These are phyloP conservation scores for Fregetta grallaria DNA, from an alignment of 2,113 vertebrate genomes.

Conservation along the genomic window DNA sequence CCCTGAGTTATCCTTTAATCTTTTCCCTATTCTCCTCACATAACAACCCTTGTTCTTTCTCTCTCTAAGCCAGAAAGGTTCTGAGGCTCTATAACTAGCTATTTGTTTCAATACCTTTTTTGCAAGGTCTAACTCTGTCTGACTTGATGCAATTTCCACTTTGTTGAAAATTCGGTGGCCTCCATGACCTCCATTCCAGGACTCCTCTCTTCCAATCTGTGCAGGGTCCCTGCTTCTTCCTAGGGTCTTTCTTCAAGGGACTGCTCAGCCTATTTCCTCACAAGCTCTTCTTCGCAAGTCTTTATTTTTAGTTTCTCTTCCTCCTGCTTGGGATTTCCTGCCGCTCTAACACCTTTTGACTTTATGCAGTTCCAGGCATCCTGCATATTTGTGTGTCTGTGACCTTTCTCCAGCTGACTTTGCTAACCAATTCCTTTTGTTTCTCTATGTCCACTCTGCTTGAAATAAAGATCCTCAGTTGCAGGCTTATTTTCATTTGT, in stretches of 20 bases:
- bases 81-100: neutral
- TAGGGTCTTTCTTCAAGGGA: neutral
- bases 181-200: neutral
- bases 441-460: neutral
- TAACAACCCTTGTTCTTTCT: neutral
- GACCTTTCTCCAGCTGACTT: neutral
- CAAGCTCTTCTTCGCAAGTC: neutral
- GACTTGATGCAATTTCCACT: neutral
- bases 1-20: neutral
- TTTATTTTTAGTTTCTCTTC: conserved; percentile 19
- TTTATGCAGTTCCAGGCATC: neutral
- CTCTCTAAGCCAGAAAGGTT: neutral
- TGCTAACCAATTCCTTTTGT: neutral
- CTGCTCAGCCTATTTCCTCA: neutral
- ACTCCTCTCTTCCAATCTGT: neutral
- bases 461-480: neutral
- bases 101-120: neutral
- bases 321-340: neutral
- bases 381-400: neutral
- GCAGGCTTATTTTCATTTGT: neutral
- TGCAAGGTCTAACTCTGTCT: neutral
- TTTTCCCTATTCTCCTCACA: neutral
- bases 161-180: neutral
- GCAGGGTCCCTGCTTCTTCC: neutral
- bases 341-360: neutral